Evolutionary conservation across 1,140 invertebrate genomes (phyloP).

Genomic region (Lasaia peninsularis): DNA sequence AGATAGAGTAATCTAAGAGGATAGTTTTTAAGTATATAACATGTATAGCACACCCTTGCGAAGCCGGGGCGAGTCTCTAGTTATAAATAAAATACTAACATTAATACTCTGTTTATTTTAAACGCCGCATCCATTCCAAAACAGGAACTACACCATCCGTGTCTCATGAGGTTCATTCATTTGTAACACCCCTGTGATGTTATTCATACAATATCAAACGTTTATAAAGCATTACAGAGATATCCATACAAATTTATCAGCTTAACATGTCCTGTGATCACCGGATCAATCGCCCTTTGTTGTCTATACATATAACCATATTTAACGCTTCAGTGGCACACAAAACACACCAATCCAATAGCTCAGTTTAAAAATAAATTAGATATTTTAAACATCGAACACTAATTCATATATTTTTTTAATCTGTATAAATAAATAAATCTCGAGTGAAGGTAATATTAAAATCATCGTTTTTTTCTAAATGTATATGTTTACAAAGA

Average conservation of each 20-base stretch:
- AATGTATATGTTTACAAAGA: no score
- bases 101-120: neutral
- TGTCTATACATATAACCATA: constrained; percentile 10
- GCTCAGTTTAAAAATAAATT: neutral
- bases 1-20: no score
- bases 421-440: no score
- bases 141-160: constrained; percentile 15
- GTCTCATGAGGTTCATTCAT: constrained; percentile 48
- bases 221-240: constrained; percentile 62
- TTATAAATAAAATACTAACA: no score
- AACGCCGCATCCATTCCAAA: constrained; percentile 41
- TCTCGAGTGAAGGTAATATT: no score
- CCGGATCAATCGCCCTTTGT: constrained; percentile 11
- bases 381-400: no score
- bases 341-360: neutral
- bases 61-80: no score
- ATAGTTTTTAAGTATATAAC: no score
- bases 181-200: constrained; percentile 64
- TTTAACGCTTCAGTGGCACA: neutral
- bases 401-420: no score
- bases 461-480: no score
- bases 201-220: constrained; percentile 70
- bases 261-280: constrained; percentile 28
- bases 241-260: constrained; percentile 38
- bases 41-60: no score